Base-by-base conservation (phyloP, 2,797 vertebrate species). In the Petrocephalus sullivani region DNA sequence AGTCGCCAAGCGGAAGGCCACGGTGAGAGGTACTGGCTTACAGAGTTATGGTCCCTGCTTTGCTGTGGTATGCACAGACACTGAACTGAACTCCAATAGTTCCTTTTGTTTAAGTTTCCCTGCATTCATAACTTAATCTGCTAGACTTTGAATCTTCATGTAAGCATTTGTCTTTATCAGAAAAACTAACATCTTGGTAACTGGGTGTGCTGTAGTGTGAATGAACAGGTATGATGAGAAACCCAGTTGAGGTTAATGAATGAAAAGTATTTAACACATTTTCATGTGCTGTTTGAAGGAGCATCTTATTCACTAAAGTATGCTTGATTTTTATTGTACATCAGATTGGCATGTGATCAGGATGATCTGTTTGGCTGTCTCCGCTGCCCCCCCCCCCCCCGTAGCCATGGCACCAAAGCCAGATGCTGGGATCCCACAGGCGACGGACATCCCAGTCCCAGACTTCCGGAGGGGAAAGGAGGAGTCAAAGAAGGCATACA, bases 401-500 rank as follows among this genome's bases (percentile, higher is more conserved):
- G n/a, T 61, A 94, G 94, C 58, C 71, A 37, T 89, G 14, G 19
- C 21, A 12, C 19, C 91, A 54, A 89, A 91, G 89, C 28, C 87
- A 87, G 89, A 92, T 33, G 53, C 88, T 16, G 86, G 57, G 2
- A 60, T 57, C 0, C 16, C 88, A 5, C 23, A 28, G 6, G 75
- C 1, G 0, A 92, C 90, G 0, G 95, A 96, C 46, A 94, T 97
- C 19, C 89, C 93, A 0, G 93, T 98, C 67, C 97, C 96, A 60
- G 95, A 88, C 86, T 98, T 99, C 93, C 96, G 56, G 89, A 94
- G 93, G 89, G 84, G 90, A 0, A 95, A 92, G 56, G 4, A 82
- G 0, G 98, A 99, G 87, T 96, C 96, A 0, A 95, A 91, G 7
- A 90, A 57, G 0, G 93, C 95, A 0, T 99, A 95, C 3, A 0